Evolutionary conservation across 2,113 vertebrate species (phyloP).

Genomic region (Typhlomys cinereus): DNA sequence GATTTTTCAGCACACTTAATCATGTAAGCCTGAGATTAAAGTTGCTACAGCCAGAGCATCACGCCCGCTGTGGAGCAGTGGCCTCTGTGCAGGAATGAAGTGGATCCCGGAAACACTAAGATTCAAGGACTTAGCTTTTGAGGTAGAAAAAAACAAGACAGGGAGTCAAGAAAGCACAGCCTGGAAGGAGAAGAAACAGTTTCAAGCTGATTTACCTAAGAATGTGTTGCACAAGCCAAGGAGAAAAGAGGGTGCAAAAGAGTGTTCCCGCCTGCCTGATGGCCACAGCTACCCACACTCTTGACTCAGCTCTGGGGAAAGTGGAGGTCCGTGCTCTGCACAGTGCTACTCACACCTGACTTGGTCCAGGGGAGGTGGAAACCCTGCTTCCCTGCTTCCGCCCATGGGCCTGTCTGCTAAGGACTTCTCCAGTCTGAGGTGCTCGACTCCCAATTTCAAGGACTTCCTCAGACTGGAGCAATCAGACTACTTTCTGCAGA

Average conservation of each 20-base stretch:
- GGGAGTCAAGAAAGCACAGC: slow-evolving; percentile 39
- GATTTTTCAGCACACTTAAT: slow-evolving; percentile 48
- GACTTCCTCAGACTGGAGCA: neutral
- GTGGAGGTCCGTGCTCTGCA: neutral
- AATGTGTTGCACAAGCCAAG: neutral
- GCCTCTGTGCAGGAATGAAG: neutral
- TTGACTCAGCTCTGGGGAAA: neutral
- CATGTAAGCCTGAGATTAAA: slow-evolving; percentile 43
- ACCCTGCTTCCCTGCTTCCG: neutral
- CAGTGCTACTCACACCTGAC: neutral
- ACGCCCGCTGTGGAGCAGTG: neutral
- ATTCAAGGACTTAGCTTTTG: slow-evolving; percentile 1
- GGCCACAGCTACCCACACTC: neutral
- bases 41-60: neutral
- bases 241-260: neutral
- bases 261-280: neutral
- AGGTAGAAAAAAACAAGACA: slow-evolving; percentile 44
- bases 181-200: neutral
- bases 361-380: neutral
- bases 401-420: neutral
- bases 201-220: slow-evolving; percentile 46
- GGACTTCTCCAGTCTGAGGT: neutral
- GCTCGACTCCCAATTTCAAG: neutral
- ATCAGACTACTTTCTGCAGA: neutral
- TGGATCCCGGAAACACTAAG: slow-evolving; percentile 12